Evolutionary conservation across 2,113 vertebrate species (phyloP).

Genomic region (Anseranas semipalmata): DNA sequence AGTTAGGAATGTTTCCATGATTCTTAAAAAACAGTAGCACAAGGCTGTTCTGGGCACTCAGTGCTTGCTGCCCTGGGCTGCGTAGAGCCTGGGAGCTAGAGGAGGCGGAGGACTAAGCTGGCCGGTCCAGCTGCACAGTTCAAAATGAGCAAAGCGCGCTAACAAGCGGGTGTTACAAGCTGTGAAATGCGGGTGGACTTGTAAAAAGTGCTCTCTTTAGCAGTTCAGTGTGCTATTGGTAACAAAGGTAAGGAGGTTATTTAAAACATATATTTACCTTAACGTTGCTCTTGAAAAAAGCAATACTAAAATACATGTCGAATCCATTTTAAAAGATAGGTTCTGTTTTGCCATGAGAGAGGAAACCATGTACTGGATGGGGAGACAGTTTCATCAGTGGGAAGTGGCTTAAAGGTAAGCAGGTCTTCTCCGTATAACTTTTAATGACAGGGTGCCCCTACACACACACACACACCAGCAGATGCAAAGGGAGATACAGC

Average conservation of each 20-base stretch:
- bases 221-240: not conserved
- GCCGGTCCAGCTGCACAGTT: not conserved
- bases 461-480: accelerated
- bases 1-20: not conserved
- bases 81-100: not conserved
- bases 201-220: not conserved
- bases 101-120: not conserved
- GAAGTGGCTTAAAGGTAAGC: not conserved
- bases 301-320: not conserved
- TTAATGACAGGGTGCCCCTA: not conserved
- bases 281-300: not conserved
- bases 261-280: not conserved
- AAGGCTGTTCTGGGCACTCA: not conserved
- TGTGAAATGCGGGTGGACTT: not conserved
- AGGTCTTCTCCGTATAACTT: not conserved
- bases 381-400: not conserved
- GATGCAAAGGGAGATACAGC: not conserved
- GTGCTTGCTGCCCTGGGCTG: not conserved
- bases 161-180: no score
- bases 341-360: not conserved
- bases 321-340: not conserved
- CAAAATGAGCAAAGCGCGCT: not conserved
- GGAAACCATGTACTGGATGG: not conserved
- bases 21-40: not conserved
- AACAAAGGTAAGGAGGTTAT: not conserved